Conservation (phyloP, 2,113 vertebrate genomes). For the Andinoacara biseriatus region DNA sequence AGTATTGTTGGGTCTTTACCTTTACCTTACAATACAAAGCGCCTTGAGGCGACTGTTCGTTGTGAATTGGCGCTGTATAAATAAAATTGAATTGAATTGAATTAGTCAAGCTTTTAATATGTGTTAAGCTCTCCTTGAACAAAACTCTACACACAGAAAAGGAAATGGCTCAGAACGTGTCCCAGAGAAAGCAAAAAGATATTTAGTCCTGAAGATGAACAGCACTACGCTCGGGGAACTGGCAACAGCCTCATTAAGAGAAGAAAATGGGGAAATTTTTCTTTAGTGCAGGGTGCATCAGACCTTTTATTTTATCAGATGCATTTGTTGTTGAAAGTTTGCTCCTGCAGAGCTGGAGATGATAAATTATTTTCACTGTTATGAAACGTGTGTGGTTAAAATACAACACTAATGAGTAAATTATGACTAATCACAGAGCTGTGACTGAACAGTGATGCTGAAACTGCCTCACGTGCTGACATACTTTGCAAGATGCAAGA, state of each 20-base stretch:
- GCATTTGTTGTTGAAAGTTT: slow-evolving; percentile 25
- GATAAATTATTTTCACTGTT: not conserved
- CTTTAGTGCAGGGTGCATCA: slow-evolving; percentile 1
- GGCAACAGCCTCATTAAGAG: not conserved
- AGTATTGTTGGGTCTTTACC: too few relatives aligned
- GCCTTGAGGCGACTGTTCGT: too few relatives aligned
- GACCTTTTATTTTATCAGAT: slow-evolving; percentile 49
- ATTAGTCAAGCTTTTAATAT: not conserved
- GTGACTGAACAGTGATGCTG: too few relatives aligned
- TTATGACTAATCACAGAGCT: not conserved
- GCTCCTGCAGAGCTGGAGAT: not conserved
- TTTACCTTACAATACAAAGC: too few relatives aligned
- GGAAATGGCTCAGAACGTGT: not conserved
- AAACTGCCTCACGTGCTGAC: not conserved
- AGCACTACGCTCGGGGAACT: not conserved
- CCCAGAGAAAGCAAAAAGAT: not conserved
- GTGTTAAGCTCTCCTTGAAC: not conserved
- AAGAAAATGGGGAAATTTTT: not conserved
- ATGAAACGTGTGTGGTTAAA: not conserved
- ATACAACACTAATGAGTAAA: not conserved
- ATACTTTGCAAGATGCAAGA: not conserved
- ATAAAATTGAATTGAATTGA: too few relatives aligned
- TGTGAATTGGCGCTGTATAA: too few relatives aligned
- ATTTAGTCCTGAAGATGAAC: not conserved
- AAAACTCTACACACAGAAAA: not conserved